Evolutionary conservation across 2,113 vertebrate species (phyloP).

Genomic region (Hoplias malabaricus): DNA sequence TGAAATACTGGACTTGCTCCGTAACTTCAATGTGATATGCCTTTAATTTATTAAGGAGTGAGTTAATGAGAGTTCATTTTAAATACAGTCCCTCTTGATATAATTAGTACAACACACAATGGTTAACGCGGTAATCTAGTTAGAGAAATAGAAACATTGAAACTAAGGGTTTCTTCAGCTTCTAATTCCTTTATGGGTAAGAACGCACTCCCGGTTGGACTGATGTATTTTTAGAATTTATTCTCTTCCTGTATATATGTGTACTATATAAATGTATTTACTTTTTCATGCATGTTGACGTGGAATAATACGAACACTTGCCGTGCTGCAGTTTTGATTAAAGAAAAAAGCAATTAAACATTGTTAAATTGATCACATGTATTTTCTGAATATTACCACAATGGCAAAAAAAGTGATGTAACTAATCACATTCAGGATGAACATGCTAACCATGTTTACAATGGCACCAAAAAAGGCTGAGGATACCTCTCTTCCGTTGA

Average conservation of each 20-base stretch:
- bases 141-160: slow-evolving; percentile 20
- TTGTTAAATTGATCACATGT: background rate
- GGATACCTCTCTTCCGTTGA: too few species aligned
- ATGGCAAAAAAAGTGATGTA: background rate
- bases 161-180: slow-evolving; percentile 52
- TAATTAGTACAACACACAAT: background rate
- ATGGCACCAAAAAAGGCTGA: too few species aligned
- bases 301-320: slow-evolving; percentile 78
- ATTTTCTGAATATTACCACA: background rate
- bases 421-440: too few species aligned
- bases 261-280: slow-evolving; percentile 82
- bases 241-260: slow-evolving; percentile 77
- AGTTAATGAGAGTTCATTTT: slow-evolving; percentile 55
- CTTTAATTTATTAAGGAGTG: slow-evolving; percentile 64
- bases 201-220: slow-evolving; percentile 73
- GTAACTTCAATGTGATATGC: slow-evolving; percentile 48
- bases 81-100: slow-evolving; percentile 7
- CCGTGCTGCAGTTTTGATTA: slow-evolving; percentile 78
- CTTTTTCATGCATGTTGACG: slow-evolving; percentile 82
- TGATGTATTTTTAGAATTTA: slow-evolving; percentile 63
- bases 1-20: slow-evolving; percentile 2
- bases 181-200: slow-evolving; percentile 50
- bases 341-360: slow-evolving; percentile 67
- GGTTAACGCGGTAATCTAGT: slow-evolving; percentile 9
- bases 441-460: too few species aligned